phyloP scores from a whole-genome alignment of 2,888 invertebrate species.

The Lithodes maja region DNA sequence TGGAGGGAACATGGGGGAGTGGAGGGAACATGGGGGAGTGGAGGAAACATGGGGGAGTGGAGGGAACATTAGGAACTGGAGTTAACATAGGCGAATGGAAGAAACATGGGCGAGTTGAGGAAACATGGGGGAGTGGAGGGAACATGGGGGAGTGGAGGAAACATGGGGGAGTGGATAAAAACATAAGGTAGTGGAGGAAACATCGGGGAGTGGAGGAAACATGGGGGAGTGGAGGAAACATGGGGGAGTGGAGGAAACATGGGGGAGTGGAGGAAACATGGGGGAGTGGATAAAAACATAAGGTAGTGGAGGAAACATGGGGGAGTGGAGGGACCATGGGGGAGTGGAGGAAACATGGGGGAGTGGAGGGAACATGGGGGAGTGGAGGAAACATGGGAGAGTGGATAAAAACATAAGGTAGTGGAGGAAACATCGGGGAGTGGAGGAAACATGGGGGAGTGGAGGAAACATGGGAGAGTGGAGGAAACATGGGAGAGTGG shows the following conservation, averaged over 20 bases:
- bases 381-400: not conserved
- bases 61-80: not conserved
- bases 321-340: not conserved
- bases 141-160: not conserved
- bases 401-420: too few relatives aligned
- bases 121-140: not conserved
- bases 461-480: not conserved
- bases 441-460: not conserved
- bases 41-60: not conserved
- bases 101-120: not conserved
- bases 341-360: not conserved
- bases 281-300: not conserved
- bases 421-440: not conserved
- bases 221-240: not conserved
- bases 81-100: not conserved
- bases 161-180: not conserved
- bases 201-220: not conserved
- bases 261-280: not conserved
- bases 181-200: not conserved
- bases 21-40: not conserved
- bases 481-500: not conserved
- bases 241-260: not conserved
- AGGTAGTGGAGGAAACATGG: not conserved
- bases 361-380: not conserved
- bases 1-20: not conserved